Evolutionary conservation across 2,797 vertebrate species (phyloP), one percentile per base, ranked within the genome.

Genomic region (Kryptolebias ocellatus): DNA sequence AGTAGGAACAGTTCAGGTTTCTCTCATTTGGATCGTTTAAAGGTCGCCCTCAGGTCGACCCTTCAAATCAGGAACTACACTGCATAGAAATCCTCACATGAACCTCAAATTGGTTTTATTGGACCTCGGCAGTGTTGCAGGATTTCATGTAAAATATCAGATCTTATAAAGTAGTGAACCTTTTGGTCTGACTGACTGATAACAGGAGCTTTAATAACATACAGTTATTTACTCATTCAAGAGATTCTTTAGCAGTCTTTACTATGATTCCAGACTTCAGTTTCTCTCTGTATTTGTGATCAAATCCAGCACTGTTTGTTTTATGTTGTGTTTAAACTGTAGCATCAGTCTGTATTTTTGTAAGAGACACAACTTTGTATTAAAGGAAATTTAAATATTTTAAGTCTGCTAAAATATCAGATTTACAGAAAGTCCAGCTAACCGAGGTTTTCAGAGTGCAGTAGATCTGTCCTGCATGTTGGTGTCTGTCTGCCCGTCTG

Each of bases 381-480:
- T 39, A 10, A 4, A 45, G 15, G 16, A 45, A 15, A 7, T 45
- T 16, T 45, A 16, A 45, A 47, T n/a, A 17, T 17, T 17, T 47
- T 45, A 15, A 45, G 4, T 24, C 20, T 24, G 20, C 20, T 24
- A 24, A 24, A 24, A 24, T 24, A 24, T 24, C 20, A 42, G 52
- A 58, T 68, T 39, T 60, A 3, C 18, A 11, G 14, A 15, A 71
- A 18, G 17, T 59, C 10, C 49, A 46, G 17, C 11, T 60, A 12
- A 49, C 10, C 54, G 70, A 46, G 78, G 64, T 83, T 82, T 74
- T 63, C 54, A 75, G 86, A 92, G 90, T 92, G 90, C 92, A 90
- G 93, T 93, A 92, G 93, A 93, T 93, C 94, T 93, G 85, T 92
- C 74, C 68, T 82, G 92, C 92, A 93, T 93, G 92, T 42, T 11